These are phyloP conservation scores for Hedya salicella DNA, from an alignment of 2,888 invertebrate genomes.

Conservation along the genomic window DNA sequence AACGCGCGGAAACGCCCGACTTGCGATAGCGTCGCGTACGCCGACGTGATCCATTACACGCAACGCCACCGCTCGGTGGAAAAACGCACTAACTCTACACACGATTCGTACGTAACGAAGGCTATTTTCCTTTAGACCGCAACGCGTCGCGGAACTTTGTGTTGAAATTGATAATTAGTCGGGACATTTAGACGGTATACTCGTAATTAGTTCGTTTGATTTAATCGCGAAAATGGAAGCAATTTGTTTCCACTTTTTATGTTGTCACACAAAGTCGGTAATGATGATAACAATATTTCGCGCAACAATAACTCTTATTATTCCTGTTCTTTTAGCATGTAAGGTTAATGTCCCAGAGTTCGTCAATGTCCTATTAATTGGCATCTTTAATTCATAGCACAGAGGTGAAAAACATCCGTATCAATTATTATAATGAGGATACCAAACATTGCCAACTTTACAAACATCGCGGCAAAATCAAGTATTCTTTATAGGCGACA, in stretches of 20 bases:
- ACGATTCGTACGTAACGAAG: neutral
- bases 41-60: neutral
- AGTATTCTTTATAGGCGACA: too few species aligned
- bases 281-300: too few species aligned
- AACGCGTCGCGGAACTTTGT: neutral
- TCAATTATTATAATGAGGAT: too few species aligned
- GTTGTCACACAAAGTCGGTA: too few species aligned
- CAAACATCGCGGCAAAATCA: too few species aligned
- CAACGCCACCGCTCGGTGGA: neutral
- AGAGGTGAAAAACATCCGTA: too few species aligned
- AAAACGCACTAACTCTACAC: neutral
- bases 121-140: neutral
- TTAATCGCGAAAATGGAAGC: neutral
- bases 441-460: too few species aligned
- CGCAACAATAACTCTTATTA: too few species aligned
- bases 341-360: too few species aligned
- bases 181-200: neutral
- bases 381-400: too few species aligned
- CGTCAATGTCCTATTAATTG: too few species aligned
- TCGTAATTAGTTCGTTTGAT: neutral
- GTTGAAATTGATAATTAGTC: neutral
- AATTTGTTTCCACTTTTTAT: neutral
- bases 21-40: constrained; percentile 43
- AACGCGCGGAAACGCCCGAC: constrained; percentile 18
- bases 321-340: too few species aligned